Evolutionary conservation across 2,797 vertebrate species (phyloP).

Genomic region (Sebastes matsubarae): DNA sequence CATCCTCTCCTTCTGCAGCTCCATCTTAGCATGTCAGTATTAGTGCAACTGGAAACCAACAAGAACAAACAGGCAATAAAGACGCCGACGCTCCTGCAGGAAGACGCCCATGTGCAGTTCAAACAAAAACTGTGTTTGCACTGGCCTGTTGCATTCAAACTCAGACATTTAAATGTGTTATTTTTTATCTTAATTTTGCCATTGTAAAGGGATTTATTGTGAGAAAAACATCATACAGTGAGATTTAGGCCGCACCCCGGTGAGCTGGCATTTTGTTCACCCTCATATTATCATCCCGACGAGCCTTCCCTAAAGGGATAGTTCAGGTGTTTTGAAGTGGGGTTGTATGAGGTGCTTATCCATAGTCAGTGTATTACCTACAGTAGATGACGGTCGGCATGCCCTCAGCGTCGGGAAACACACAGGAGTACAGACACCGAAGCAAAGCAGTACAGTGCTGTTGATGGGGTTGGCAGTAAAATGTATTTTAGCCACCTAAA

Average conservation of each 20-base stretch:
- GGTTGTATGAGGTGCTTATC: too few species aligned
- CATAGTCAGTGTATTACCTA: too few species aligned
- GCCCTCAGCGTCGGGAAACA: too few species aligned
- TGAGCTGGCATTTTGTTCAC: slow-evolving; percentile 19
- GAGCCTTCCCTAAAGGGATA: background rate
- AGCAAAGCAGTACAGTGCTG: too few species aligned
- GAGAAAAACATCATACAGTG: slow-evolving; percentile 5
- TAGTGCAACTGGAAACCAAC: slow-evolving; percentile 53
- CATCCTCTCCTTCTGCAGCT: slow-evolving; percentile 40
- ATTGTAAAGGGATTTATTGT: slow-evolving; percentile 42
- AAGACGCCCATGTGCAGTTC: slow-evolving; percentile 23
- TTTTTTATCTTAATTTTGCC: slow-evolving; percentile 29
- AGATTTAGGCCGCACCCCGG: background rate
- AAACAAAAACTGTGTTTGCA: slow-evolving; percentile 47
- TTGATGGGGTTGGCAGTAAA: too few species aligned
- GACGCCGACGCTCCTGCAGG: slow-evolving; percentile 28
- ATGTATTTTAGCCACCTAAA: too few species aligned
- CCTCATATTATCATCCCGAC: slow-evolving; percentile 20
- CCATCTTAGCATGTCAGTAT: slow-evolving; percentile 67
- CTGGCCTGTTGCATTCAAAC: slow-evolving; percentile 26
- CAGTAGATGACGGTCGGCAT: too few species aligned
- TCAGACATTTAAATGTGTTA: slow-evolving; percentile 30
- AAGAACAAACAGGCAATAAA: slow-evolving; percentile 72
- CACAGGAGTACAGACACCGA: rapidly evolving
- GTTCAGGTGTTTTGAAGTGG: too few species aligned